These are phyloP conservation scores for Cylloceria caligata DNA, from an alignment of 2,888 invertebrate genomes.

Conservation along the genomic window DNA sequence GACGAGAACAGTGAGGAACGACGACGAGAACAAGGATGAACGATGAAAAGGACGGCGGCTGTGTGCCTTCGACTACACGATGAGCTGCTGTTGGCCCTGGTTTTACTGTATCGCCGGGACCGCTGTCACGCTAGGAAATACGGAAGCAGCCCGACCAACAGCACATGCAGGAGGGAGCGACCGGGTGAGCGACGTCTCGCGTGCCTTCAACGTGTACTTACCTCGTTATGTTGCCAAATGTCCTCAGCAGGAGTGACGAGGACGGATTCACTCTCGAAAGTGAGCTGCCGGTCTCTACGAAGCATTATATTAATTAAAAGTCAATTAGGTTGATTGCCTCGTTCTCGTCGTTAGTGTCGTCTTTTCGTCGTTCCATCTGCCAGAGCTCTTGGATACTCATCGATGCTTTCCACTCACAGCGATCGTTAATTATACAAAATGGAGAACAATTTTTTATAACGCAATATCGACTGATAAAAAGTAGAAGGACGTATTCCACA, in stretches of 20 bases:
- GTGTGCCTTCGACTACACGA: constrained; percentile 27
- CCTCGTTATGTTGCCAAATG: constrained; percentile 73
- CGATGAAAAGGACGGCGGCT: constrained; percentile 10
- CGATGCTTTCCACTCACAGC: no score
- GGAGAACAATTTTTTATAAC: background rate
- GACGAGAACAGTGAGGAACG: constrained; percentile 8
- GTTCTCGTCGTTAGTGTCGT: background rate
- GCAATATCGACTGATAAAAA: no score
- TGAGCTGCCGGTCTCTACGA: constrained; percentile 56
- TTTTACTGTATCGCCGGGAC: constrained; percentile 30
- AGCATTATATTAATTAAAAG: constrained; percentile 80
- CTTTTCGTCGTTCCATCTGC: no score
- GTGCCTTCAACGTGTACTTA: constrained; percentile 76
- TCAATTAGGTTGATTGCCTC: constrained; percentile 77
- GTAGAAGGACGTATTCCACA: no score
- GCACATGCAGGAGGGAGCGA: constrained; percentile 32
- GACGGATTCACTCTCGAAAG: constrained; percentile 44
- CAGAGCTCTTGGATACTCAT: no score
- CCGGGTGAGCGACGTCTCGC: constrained; percentile 72
- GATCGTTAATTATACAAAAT: constrained; percentile 16
- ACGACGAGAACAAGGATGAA: constrained; percentile 13
- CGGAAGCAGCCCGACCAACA: constrained; percentile 63
- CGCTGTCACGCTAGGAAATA: constrained; percentile 77
- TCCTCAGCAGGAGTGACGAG: constrained; percentile 46
- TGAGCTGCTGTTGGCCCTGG: constrained; percentile 20